These are phyloP conservation scores for Dryadula phaetusa DNA, from an alignment of 2,888 invertebrate species.

Conservation along the genomic window DNA sequence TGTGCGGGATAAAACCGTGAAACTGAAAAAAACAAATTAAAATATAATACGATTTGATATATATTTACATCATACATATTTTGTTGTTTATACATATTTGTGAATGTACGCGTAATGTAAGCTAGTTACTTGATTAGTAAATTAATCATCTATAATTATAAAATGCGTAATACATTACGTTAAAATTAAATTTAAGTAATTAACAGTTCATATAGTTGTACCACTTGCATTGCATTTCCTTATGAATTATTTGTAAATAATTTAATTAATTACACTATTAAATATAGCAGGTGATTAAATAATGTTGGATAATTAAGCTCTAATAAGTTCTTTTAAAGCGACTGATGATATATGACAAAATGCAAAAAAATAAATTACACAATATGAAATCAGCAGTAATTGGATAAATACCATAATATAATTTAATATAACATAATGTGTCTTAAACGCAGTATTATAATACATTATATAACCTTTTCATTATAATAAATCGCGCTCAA, in stretches of 20 bases:
- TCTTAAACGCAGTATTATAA: constrained; percentile 28
- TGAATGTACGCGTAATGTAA: too few species aligned
- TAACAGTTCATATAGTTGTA: constrained; percentile 7
- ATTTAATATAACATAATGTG: constrained; percentile 42
- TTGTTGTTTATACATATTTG: background rate
- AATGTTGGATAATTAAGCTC: constrained; percentile 15
- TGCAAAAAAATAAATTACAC: background rate
- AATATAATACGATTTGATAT: too few species aligned
- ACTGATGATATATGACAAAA: background rate
- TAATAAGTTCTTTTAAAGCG: constrained; percentile 10
- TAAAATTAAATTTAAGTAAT: constrained; percentile 14
- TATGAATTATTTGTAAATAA: constrained; percentile 24
- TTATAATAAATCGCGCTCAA: constrained; percentile 59
- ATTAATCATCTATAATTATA: constrained; percentile 26
- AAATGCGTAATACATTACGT: constrained; percentile 11
- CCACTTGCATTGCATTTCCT: constrained; percentile 13
- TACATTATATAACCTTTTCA: constrained; percentile 42
- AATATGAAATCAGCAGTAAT: background rate
- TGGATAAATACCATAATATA: constrained; percentile 25
- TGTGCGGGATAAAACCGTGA: too few species aligned
- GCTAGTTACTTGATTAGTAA: background rate
- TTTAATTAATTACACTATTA: constrained; percentile 27
- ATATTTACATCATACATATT: background rate
- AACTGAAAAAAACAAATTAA: too few species aligned
- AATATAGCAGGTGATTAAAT: constrained; percentile 13